Base-by-base conservation (phyloP, 2,113 vertebrate species). In the Cryptotis parvus region DNA sequence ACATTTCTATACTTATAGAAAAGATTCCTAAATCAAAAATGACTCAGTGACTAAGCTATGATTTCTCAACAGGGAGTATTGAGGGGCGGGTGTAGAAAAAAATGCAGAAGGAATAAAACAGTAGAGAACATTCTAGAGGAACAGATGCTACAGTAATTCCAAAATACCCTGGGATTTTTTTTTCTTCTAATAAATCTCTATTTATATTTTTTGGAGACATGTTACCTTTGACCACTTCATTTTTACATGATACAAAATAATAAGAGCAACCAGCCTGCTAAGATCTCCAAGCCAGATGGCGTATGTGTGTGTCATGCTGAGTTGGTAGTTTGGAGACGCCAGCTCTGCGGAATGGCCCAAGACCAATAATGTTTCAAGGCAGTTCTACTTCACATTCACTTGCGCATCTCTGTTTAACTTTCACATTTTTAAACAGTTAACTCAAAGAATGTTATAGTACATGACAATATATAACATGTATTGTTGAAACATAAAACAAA, bases 211-310 rank as follows among this genome's bases (percentile, higher is more conserved):
- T 95, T 91, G 90, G 89, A 80, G 92, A 68, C 72, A 52, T 68
- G 91, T 49, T 91, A 72, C 61, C 41, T 94, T 94, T 95, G 94
- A 95, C 94, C 94, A 80, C 95, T 96, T 86, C 68, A 41, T 96
- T 76, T 84, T 95, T 82, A 87, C 73, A 43, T 0, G 29, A 93
- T 95, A 73, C 16, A 0, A 95, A 93, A 61, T 90, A 87, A 77
- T 93, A 94, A 87, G 92, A 96, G 91, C 97, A 95, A 91, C 96
- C 95, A 96, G 9, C 12, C 97, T 97, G 94, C 89, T 97, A 88
- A 86, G 86, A 92, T 70, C 91, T 85, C 82, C 92, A 58, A 95
- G 91, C 94, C 97, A 97, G 97, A 97, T 97, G 97, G 97, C 89
- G 58, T 84, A 52, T 79, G 29, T 95, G 75, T 94, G 92, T 95